phyloP scores from a whole-genome alignment of 2,797 vertebrate genomes.

The Leptatherina wallacei region DNA sequence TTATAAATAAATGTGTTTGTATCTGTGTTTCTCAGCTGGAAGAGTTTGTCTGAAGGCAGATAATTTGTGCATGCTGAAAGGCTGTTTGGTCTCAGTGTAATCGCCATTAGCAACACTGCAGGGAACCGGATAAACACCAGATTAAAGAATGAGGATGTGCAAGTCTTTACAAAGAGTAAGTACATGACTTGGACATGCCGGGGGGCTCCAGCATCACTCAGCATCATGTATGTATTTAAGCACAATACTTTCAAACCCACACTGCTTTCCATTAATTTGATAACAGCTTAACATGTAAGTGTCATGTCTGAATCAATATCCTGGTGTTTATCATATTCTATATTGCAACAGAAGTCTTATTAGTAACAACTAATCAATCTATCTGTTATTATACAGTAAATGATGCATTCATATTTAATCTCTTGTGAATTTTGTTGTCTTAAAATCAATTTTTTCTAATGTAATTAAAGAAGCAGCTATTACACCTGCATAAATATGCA shows the following conservation, averaged over 20 bases:
- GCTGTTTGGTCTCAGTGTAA: slow-evolving; percentile 34
- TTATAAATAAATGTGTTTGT: slow-evolving; percentile 20
- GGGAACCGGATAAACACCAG: slow-evolving; percentile 43
- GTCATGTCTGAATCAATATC: no score
- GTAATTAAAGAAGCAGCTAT: no score
- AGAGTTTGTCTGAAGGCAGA: slow-evolving; percentile 16
- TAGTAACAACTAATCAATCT: no score
- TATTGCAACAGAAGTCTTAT: not conserved
- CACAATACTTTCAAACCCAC: not conserved
- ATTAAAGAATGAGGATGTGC: slow-evolving; percentile 28
- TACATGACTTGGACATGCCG: slow-evolving; percentile 19
- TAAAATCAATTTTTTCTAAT: no score
- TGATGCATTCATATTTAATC: no score
- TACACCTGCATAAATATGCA: no score
- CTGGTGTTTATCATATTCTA: no score
- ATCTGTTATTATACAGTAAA: no score
- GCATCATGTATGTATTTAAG: not conserved
- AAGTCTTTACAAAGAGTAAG: slow-evolving; percentile 16
- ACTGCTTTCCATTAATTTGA: not conserved
- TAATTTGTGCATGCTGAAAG: slow-evolving; percentile 23
- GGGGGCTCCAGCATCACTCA: not conserved
- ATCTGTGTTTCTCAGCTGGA: slow-evolving; percentile 30
- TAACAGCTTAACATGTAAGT: not conserved
- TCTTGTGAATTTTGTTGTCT: no score
- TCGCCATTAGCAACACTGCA: slow-evolving; percentile 42